These are phyloP conservation scores for Catocala sponsa DNA, from an alignment of 2,888 invertebrate species.

Conservation along the genomic window DNA sequence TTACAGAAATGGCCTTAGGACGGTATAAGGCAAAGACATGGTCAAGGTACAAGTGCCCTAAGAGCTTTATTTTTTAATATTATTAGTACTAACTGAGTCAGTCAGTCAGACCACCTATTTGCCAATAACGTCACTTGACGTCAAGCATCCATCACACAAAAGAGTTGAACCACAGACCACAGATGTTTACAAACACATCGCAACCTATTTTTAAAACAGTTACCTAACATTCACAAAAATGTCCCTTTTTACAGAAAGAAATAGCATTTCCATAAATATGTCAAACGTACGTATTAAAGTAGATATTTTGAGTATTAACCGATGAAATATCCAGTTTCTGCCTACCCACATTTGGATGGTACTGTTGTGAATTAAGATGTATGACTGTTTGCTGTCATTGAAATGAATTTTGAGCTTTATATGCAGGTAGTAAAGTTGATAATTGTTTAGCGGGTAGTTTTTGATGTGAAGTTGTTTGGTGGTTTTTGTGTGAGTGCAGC, in stretches of 20 bases:
- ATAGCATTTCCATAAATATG: slow-evolving; percentile 53
- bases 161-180: slow-evolving; percentile 14
- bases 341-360: slow-evolving; percentile 44
- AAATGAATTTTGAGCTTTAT: slow-evolving; percentile 30
- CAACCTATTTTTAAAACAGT: slow-evolving; percentile 17
- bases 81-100: too few relatives aligned
- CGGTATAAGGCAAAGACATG: too few relatives aligned
- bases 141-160: slow-evolving; percentile 20
- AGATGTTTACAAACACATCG: slow-evolving; percentile 18
- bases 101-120: background rate
- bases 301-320: slow-evolving; percentile 48
- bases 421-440: slow-evolving; percentile 45
- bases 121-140: slow-evolving; percentile 25
- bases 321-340: slow-evolving; percentile 49
- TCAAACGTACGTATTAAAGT: slow-evolving; percentile 49
- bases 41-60: too few relatives aligned
- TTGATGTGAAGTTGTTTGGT: slow-evolving; percentile 41
- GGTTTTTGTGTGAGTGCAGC: slow-evolving; percentile 70
- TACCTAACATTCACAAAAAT: slow-evolving; percentile 24
- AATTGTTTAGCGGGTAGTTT: slow-evolving; percentile 38
- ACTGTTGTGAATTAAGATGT: slow-evolving; percentile 50
- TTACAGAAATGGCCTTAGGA: too few relatives aligned
- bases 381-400: slow-evolving; percentile 20
- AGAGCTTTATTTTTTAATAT: too few relatives aligned
- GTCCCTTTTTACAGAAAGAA: slow-evolving; percentile 27